Evolutionary conservation across 2,113 vertebrate species (phyloP).

Genomic region (Girardinichthys multiradiatus): DNA sequence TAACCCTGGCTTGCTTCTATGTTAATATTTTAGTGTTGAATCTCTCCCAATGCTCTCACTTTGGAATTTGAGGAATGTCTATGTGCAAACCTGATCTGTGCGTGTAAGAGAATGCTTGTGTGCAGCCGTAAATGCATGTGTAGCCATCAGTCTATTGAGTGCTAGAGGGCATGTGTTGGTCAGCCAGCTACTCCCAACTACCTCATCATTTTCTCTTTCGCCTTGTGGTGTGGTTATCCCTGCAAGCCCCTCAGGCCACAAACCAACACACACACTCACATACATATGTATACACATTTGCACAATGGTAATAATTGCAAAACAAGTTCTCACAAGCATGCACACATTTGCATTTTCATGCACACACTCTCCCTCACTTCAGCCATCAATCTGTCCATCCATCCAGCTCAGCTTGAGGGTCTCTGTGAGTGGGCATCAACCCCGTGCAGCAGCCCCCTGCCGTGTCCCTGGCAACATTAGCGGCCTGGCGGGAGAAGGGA

Average conservation of each 20-base stretch:
- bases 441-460: conserved; percentile 35
- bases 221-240: conserved; percentile 65
- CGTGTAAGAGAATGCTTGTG: conserved; percentile 11
- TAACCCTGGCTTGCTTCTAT: conserved; percentile 27
- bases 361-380: conserved; percentile 12
- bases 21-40: conserved; percentile 30
- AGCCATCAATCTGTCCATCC: conserved; percentile 32
- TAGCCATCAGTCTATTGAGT: conserved; percentile 45
- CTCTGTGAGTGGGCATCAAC: conserved; percentile 53
- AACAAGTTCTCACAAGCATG: background rate
- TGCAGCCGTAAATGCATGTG: conserved; percentile 27
- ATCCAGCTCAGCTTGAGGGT: conserved; percentile 59
- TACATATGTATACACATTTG: conserved; percentile 15
- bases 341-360: conserved; percentile 15
- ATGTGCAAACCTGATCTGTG: conserved; percentile 9
- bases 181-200: conserved; percentile 52
- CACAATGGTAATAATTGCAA: background rate
- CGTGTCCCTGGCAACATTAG: conserved; percentile 67
- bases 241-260: conserved; percentile 59
- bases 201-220: conserved; percentile 65
- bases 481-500: conserved; percentile 60
- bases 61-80: conserved; percentile 20
- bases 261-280: conserved; percentile 13
- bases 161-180: conserved; percentile 62
- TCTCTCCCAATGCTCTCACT: background rate